Evolutionary conservation across 2,888 invertebrate species (phyloP), one percentile per base, ranked within the genome.

Genomic region (Hydroisotoma schaefferi): DNA sequence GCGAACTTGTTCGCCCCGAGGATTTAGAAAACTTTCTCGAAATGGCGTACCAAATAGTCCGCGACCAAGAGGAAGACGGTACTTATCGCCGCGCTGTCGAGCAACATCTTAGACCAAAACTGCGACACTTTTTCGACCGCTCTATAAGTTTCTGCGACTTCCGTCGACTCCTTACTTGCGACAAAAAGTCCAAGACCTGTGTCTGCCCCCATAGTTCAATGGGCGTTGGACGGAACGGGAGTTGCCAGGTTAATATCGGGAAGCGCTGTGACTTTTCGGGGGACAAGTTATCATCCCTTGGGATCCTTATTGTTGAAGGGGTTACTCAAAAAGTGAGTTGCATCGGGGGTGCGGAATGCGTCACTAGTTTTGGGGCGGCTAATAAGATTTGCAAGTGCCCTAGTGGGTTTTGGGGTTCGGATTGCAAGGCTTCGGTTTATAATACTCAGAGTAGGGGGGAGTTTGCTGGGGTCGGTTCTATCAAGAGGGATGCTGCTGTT

Each of bases 181-280:
- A 63, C 40, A 46, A 49, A 25, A 33, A 51, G 2, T 43, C 29
- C 27, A 29, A 47, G 18, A 51, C 55, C 1, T 63, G 63, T 55
- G 53, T 52, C 1, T 63, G 63, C 54, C 57, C 63, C 18, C 59
- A 63, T 44, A 47, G 49, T 1, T 56, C 59, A 2, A 56, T 63
- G 56, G 46, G 46, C 12, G 23, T 25, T 3, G 46, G 46, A 5
- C 43, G 53, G 8, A 52, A 55, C 1, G 62, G 59, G n/a, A 25
- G 38, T 23, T 62, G 62, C 40, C 55, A 25, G n/a, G 23, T 53
- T 2, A 53, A 53, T 26, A 40, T 40, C 5, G 53, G 53, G 6
- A 53, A 53, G 26, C 38, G 26, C 10, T 53, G 53, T 40, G 53
- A 38, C 40, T 26, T 40, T 22, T 15, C 10, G 25, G 4, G 20